Evolutionary conservation across 2,113 vertebrate species (phyloP).

Genomic region (Lichenostomus cassidix): DNA sequence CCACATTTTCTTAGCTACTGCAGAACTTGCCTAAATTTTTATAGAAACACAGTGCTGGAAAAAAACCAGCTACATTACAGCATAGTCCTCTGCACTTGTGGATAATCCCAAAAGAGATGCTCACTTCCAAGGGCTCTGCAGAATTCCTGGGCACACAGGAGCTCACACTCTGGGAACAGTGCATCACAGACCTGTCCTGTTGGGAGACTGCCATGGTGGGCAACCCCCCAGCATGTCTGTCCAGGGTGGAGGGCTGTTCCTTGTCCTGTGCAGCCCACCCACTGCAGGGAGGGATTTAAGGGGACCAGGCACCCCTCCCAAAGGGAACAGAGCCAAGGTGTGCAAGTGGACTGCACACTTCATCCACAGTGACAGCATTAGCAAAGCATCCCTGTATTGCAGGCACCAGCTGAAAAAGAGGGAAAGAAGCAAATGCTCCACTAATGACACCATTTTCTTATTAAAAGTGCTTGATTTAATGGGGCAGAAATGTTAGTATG

Average conservation of each 20-base stretch:
- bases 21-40: background rate
- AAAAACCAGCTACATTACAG: background rate
- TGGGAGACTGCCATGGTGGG: background rate
- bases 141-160: background rate
- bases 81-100: background rate
- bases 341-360: too few species aligned
- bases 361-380: background rate
- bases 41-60: background rate
- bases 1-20: background rate
- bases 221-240: background rate
- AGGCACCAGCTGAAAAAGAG: background rate
- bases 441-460: background rate
- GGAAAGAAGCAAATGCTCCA: background rate
- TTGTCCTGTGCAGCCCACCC: background rate
- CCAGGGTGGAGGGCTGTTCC: background rate
- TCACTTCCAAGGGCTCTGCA: background rate
- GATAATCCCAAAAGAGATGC: background rate
- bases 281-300: background rate
- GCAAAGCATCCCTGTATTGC: background rate
- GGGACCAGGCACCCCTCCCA: background rate
- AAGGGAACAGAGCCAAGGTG: background rate
- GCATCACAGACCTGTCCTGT: fast-evolving
- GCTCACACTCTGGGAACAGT: background rate
- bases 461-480: background rate
- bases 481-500: background rate